Base-by-base conservation (phyloP, 2,888 invertebrate genomes). In the Yponomeuta malinellus region DNA sequence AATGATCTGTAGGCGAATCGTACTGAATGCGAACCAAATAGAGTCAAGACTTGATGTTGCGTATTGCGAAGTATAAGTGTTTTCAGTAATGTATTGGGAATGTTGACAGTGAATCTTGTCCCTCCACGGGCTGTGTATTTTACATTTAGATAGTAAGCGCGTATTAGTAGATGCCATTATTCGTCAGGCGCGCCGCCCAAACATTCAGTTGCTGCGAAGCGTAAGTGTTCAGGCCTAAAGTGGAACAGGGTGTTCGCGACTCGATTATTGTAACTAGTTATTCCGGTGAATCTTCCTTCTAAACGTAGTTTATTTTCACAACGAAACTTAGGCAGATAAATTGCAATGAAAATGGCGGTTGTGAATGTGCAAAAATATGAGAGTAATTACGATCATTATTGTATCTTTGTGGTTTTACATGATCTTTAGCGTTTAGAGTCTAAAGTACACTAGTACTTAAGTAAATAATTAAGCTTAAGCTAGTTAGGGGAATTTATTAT, bases 311-410 rank as follows among this genome's bases (percentile, higher is more conserved):
- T 81, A 80, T 79, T 78, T 84, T 85, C 78, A 83, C 83, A 85
- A 84, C 82, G 83, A 84, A 83, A 74, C 71, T 70, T 75, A 52
- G 72, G 15, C 52, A 72, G 72, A 74, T 63, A 74, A 74, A 72
- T 74, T 73, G 74, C 69, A 75, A 59, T 59, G 52, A 59, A 77
- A 79, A 78, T 79, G 77, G 80, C 79, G 86, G 85, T 87, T 87
- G 85, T 85, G 86, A 86, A 82, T 83, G 83, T 78, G 79, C 78
- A 79, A 71, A 71, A 59, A 59, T 59, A 78, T 75, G 73, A 76
- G 76, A 75, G 72, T 74, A 75, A 72, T 74, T 75, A 75, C 75
- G 76, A 76, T 79, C 76, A 78, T 78, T 5, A 77, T 74, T 74
- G 73, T 73, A 73, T 76, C 74, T 72, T 76, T 75, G 76, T 78